These are phyloP conservation scores for Arrhopalites spinosus DNA, from an alignment of 2,888 invertebrate species.

Conservation along the genomic window DNA sequence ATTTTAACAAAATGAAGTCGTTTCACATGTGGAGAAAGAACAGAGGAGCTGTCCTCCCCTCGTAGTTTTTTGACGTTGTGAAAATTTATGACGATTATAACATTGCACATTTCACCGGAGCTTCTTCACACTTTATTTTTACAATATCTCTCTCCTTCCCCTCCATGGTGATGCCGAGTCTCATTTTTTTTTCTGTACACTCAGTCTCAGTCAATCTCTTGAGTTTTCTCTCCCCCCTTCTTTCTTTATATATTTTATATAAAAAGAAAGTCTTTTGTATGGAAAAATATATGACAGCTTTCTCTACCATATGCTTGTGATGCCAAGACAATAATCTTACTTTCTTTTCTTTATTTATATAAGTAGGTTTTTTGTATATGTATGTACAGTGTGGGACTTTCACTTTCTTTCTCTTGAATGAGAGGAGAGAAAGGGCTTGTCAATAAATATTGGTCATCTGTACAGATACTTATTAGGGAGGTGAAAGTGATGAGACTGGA, in stretches of 20 bases:
- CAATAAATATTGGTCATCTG: neutral
- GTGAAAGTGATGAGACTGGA: no score
- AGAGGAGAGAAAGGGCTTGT: neutral
- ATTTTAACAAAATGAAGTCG: slow-evolving; percentile 31
- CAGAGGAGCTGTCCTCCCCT: neutral
- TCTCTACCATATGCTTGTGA: no score
- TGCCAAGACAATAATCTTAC: neutral
- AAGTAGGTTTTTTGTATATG: no score
- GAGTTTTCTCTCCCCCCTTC: neutral
- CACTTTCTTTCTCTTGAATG: neutral
- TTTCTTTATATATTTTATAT: neutral
- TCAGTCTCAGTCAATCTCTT: neutral
- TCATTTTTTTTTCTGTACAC: neutral
- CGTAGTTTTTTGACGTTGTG: no score
- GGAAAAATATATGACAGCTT: no score
- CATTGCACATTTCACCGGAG: slow-evolving; percentile 24
- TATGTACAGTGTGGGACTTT: no score
- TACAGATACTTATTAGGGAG: no score
- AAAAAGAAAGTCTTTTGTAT: neutral
- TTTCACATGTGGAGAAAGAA: slow-evolving; percentile 1
- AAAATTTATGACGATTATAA: slow-evolving; percentile 29
- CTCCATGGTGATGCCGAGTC: neutral
- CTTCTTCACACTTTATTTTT: slow-evolving; percentile 6
- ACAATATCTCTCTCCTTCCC: neutral
- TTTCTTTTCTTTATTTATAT: no score